A percentile compares a stretch with the other conserved stretches of the same genome.
phyloP scores from a whole-genome alignment of 2,888 invertebrate species.

The Pheosia tremula region DNA sequence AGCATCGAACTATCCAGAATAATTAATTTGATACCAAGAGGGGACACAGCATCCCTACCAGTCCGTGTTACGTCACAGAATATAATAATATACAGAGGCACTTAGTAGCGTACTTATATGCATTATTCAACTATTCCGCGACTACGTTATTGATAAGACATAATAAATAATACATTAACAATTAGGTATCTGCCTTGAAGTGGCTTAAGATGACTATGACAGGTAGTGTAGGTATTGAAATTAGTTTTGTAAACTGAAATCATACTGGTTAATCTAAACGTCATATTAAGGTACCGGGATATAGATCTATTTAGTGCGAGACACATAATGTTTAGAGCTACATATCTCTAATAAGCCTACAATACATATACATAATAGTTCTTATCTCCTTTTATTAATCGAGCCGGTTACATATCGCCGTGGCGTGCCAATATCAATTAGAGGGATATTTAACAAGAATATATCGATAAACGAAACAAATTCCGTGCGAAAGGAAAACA shows the following conservation, averaged over 20 bases:
- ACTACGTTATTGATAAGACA: background rate
- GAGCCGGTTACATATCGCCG: conserved; percentile 1
- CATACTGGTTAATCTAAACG: no score
- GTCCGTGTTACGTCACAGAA: background rate
- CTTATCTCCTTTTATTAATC: conserved; percentile 2
- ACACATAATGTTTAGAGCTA: background rate
- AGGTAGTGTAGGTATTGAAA: no score
- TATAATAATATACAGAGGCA: background rate
- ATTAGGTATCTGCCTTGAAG: no score
- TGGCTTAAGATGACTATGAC: no score
- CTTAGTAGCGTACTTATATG: background rate
- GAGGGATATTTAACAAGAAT: conserved; percentile 25
- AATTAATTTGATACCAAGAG: background rate
- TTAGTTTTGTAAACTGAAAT: no score
- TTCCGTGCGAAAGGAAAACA: conserved; percentile 20
- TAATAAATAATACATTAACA: background rate
- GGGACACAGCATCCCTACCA: background rate
- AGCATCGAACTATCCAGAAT: background rate
- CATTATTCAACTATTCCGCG: background rate
- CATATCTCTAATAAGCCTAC: background rate
- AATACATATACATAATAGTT: background rate
- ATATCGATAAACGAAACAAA: conserved; percentile 20
- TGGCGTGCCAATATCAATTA: conserved; percentile 25
- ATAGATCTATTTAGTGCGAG: no score
- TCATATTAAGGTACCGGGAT: no score